phyloP scores from a whole-genome alignment of 2,797 vertebrate genomes.

The Acipenser oxyrinchus region DNA sequence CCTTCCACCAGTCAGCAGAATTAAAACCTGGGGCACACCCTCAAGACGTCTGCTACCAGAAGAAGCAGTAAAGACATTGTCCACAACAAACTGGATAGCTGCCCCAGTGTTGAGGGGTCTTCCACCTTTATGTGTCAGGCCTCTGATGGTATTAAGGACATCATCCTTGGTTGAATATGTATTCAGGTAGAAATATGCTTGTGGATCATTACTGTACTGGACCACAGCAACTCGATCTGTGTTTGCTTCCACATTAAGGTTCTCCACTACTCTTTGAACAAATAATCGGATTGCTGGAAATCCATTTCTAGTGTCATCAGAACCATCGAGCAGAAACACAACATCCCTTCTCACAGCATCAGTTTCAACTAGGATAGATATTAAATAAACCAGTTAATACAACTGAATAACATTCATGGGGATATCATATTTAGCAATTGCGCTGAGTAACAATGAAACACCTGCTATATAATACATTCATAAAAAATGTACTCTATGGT shows the following conservation, averaged over 20 bases:
- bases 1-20: constrained; percentile 51
- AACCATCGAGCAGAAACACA: constrained; percentile 61
- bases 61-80: constrained; percentile 35
- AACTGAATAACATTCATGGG: constrained; percentile 8
- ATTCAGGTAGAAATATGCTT: constrained; percentile 70
- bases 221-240: constrained; percentile 72
- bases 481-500: too few species aligned
- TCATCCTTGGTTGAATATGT: constrained; percentile 66
- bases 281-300: constrained; percentile 61
- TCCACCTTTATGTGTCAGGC: constrained; percentile 66
- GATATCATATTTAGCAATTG: neutral
- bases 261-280: constrained; percentile 64
- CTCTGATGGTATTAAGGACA: constrained; percentile 56
- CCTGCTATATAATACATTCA: too few species aligned
- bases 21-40: constrained; percentile 55
- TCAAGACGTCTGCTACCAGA: constrained; percentile 50
- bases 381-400: constrained; percentile 27
- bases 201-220: constrained; percentile 71
- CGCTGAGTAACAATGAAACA: too few species aligned
- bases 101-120: constrained; percentile 57
- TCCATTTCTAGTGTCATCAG: constrained; percentile 45
- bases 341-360: constrained; percentile 48
- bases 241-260: constrained; percentile 66
- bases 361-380: constrained; percentile 52
- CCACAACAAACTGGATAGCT: constrained; percentile 72